Evolutionary conservation across 2,888 invertebrate genomes (phyloP), one percentile per base, ranked within the genome.

Genomic region (Stenolophus ochropezus): DNA sequence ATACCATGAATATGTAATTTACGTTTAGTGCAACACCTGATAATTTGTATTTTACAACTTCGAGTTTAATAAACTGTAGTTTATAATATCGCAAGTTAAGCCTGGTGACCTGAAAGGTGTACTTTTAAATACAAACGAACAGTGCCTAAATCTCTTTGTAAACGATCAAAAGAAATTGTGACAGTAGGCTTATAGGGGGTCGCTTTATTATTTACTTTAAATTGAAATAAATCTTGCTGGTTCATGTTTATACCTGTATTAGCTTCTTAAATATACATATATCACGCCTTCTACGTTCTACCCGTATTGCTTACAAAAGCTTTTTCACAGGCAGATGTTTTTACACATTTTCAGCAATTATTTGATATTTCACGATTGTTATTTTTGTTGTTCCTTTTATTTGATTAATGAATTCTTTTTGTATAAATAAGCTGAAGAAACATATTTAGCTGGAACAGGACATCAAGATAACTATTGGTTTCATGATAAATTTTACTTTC

Each of bases 91-190:
- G 61, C 25, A 61, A 25, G 21, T 25, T 2, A 3, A 61, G 14
- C 23, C 61, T 23, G 56, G 21, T 61, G 51, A 5, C 51, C 51
- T 51, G 51, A 14, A 14, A 16, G 51, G 51, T 51, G 23, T 61
- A 56, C 20, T 61, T 61, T 25, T 61, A 61, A 61, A 61, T 61
- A n/a, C 61, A 8, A 14, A n/a, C 61, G 25, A 25, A n/a, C 25
- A 61, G 25, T 25, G 23, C 25, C 25, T 61, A 61, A 61, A 61
- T 61, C 61, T 23, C 61, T n/a, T 61, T 61, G 61, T 25, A 61
- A 61, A 61, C 25, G 61, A 25, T 61, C 14, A 61, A 61, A 61
- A 25, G n/a, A 14, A 23, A 61, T 61, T 25, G 25, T 61, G 61
- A 61, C 25, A 25, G n/a, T 23, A 23, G 61, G 25, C 61, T 25